Conservation (phyloP, 2,888 invertebrate species). For the Meloe dianella region DNA sequence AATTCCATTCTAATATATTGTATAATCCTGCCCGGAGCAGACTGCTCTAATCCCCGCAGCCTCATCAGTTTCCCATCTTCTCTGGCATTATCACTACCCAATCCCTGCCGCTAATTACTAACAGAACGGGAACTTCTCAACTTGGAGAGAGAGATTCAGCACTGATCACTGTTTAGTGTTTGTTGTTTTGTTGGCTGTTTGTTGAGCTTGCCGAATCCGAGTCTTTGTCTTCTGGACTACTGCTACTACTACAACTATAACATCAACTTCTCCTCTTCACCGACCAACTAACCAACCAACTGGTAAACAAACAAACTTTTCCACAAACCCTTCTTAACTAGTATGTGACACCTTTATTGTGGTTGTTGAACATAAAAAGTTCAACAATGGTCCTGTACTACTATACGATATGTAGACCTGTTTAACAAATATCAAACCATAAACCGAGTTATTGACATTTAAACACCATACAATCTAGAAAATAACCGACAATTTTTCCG, state of each 20-base stretch:
- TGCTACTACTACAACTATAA: constrained; percentile 3
- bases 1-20: constrained; percentile 51
- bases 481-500: constrained; percentile 56
- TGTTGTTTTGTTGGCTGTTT: constrained; percentile 53
- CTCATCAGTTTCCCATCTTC: constrained; percentile 57
- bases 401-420: constrained; percentile 3
- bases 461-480: constrained; percentile 50
- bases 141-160: constrained; percentile 40
- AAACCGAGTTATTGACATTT: constrained; percentile 38
- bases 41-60: constrained; percentile 53
- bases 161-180: constrained; percentile 55
- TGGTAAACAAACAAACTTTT: constrained; percentile 7
- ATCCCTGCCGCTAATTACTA: constrained; percentile 57
- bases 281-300: neutral
- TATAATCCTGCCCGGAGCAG: constrained; percentile 51
- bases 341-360: constrained; percentile 23
- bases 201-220: constrained; percentile 40
- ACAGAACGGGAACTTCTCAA: constrained; percentile 49
- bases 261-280: constrained; percentile 8
- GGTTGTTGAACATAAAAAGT: constrained; percentile 18
- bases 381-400: neutral
- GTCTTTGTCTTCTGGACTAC: constrained; percentile 35
- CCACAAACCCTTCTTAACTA: constrained; percentile 3
- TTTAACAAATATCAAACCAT: constrained; percentile 37
- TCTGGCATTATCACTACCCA: constrained; percentile 55